Conservation (phyloP, 2,113 vertebrate species). For the Psophia crepitans region DNA sequence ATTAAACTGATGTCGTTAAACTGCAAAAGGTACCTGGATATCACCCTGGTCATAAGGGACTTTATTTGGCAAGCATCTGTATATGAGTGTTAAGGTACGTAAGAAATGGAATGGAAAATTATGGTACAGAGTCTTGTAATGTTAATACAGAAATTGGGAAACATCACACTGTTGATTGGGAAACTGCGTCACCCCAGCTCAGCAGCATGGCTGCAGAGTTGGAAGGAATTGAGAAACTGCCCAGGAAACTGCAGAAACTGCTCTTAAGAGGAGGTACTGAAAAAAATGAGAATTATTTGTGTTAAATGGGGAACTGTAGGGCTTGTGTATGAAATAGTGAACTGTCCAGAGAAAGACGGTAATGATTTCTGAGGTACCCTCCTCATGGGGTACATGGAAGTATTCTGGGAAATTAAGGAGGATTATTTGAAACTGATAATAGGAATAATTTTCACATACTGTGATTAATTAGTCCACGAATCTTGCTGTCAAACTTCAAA, state of each 20-base stretch:
- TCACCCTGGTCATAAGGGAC: neutral
- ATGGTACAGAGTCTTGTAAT: neutral
- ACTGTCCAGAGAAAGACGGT: neutral
- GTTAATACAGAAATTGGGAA: neutral
- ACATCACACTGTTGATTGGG: neutral
- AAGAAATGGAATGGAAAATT: neutral
- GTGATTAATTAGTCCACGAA: neutral
- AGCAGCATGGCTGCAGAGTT: neutral
- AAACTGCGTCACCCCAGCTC: neutral
- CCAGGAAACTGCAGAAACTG: neutral
- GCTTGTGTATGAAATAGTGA: neutral
- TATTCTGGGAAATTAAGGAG: neutral
- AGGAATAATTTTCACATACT: neutral
- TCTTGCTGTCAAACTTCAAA: constrained; percentile 28
- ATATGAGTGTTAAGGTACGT: neutral
- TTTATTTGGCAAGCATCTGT: neutral
- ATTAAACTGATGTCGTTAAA: neutral
- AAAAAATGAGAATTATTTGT: neutral
- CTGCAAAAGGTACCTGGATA: neutral
- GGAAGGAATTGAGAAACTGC: neutral
- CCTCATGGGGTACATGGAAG: neutral
- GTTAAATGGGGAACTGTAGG: neutral
- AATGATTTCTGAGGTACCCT: neutral
- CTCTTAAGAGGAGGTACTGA: neutral
- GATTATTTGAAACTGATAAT: constrained; percentile 24